Percentiles rank a stretch among this genome's conserved stretches.
These are phyloP conservation scores for Pachyseris speciosa DNA, from an alignment of 64 coral and sea anemone species.

Conservation along the genomic window DNA sequence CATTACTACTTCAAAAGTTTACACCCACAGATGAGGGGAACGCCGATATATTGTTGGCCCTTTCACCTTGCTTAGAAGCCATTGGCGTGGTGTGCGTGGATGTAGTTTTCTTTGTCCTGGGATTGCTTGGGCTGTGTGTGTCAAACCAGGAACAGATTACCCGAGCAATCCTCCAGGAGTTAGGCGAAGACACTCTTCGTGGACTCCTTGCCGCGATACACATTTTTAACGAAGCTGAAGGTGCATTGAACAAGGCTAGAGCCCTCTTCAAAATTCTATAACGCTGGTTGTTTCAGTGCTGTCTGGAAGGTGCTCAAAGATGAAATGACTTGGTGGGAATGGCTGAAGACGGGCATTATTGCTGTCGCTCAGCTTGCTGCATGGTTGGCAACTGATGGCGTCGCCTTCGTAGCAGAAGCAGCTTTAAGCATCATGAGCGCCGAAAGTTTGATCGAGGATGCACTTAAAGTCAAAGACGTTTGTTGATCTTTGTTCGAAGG, in stretches of 20 bases:
- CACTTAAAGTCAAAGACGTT: not conserved
- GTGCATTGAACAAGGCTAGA: conserved; percentile 18
- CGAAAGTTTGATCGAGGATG: conserved; percentile 12
- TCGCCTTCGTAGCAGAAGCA: conserved; percentile 38
- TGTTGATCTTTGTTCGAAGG: too few species aligned
- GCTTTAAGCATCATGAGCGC: conserved; percentile 43
- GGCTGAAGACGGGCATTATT: conserved; percentile 24
- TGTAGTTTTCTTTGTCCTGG: not conserved
- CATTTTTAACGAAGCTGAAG: not conserved
- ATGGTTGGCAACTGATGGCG: conserved; percentile 42
- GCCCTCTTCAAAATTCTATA: conserved; percentile 39
- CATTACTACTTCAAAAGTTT: not conserved
- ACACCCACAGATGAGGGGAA: not conserved
- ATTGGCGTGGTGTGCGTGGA: not conserved
- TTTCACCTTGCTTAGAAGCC: conserved; percentile 23
- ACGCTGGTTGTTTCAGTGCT: conserved; percentile 9
- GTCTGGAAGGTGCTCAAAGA: conserved; percentile 29
- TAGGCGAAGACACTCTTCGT: conserved; percentile 3
- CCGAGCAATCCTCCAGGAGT: not conserved
- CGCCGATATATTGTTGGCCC: not conserved
- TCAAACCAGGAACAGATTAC: conserved; percentile 32
- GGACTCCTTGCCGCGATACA: conserved; percentile 12
- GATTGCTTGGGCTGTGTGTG: conserved; percentile 10
- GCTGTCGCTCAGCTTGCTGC: conserved; percentile 23
- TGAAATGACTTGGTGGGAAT: conserved; percentile 49